phyloP scores from a whole-genome alignment of 2,888 invertebrate species.

The Zygothrica quintamaculata region DNA sequence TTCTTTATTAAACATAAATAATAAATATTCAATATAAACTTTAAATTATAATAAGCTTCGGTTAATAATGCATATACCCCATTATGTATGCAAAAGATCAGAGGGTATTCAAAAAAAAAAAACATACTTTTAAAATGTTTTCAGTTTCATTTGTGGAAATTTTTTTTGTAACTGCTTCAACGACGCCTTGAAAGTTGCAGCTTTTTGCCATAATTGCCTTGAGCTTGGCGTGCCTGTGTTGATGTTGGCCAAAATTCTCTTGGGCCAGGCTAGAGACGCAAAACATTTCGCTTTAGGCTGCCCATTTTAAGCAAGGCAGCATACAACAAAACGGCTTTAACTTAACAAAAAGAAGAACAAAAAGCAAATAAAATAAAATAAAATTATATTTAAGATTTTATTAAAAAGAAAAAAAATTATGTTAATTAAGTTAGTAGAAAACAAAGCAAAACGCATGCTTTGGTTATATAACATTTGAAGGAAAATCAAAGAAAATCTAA shows the following conservation, averaged over 20 bases:
- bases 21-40: too few relatives aligned
- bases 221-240: conserved; percentile 30
- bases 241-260: conserved; percentile 39
- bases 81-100: neutral
- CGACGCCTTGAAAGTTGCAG: conserved; percentile 40
- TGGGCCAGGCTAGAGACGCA: conserved; percentile 30
- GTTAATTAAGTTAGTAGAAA: neutral
- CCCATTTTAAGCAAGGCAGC: neutral
- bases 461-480: neutral
- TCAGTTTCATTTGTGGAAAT: conserved; percentile 37
- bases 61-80: conserved; percentile 8
- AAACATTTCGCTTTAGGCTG: conserved; percentile 33
- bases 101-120: conserved; percentile 2
- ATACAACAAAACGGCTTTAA: conserved; percentile 2
- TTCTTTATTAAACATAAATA: too few relatives aligned
- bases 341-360: neutral
- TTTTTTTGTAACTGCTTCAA: conserved; percentile 5
- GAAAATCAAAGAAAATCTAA: conserved; percentile 53
- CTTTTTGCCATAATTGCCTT: conserved; percentile 55
- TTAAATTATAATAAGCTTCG: too few relatives aligned
- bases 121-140: conserved; percentile 37
- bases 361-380: conserved; percentile 5
- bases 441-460: neutral
- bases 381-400: conserved; percentile 6
- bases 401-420: neutral